Percentiles rank a stretch among this genome's conserved stretches.
phyloP scores from a whole-genome alignment of 2,797 vertebrate genomes.

The Enteromius trimaculatus region DNA sequence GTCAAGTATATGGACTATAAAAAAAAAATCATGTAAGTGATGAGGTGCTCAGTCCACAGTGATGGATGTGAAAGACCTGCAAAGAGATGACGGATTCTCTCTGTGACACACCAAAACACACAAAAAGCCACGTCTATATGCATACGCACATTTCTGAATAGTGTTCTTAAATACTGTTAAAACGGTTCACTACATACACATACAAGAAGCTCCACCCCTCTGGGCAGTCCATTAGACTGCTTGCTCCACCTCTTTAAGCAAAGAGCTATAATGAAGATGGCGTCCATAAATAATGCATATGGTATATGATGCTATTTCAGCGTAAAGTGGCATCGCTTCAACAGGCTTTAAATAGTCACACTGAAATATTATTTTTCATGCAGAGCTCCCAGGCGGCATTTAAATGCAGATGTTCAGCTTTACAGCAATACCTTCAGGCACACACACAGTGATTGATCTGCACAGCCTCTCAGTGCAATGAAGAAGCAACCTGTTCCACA shows the following conservation, averaged over 20 bases:
- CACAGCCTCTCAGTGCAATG: slow-evolving; percentile 7
- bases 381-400: slow-evolving; percentile 68
- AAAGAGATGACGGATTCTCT: neutral
- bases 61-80: slow-evolving; percentile 32
- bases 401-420: slow-evolving; percentile 79
- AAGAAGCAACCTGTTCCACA: slow-evolving; percentile 27
- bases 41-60: slow-evolving; percentile 28
- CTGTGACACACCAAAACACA: neutral
- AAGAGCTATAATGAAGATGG: slow-evolving; percentile 80
- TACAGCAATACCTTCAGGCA: slow-evolving; percentile 58
- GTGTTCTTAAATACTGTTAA: neutral
- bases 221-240: slow-evolving; percentile 63
- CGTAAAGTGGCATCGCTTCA: slow-evolving; percentile 77
- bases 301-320: slow-evolving; percentile 75
- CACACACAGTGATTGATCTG: slow-evolving; percentile 35
- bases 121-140: neutral
- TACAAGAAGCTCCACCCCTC: slow-evolving; percentile 49
- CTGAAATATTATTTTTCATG: slow-evolving; percentile 73
- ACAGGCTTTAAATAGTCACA: slow-evolving; percentile 80
- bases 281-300: slow-evolving; percentile 84
- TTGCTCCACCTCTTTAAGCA: slow-evolving; percentile 66
- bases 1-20: slow-evolving; percentile 45
- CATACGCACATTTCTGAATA: slow-evolving; percentile 42
- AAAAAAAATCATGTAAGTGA: slow-evolving; percentile 18
- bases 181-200: slow-evolving; percentile 36